phyloP scores from a whole-genome alignment of 1,140 invertebrate species.

The Lordiphosa stackelbergi region DNA sequence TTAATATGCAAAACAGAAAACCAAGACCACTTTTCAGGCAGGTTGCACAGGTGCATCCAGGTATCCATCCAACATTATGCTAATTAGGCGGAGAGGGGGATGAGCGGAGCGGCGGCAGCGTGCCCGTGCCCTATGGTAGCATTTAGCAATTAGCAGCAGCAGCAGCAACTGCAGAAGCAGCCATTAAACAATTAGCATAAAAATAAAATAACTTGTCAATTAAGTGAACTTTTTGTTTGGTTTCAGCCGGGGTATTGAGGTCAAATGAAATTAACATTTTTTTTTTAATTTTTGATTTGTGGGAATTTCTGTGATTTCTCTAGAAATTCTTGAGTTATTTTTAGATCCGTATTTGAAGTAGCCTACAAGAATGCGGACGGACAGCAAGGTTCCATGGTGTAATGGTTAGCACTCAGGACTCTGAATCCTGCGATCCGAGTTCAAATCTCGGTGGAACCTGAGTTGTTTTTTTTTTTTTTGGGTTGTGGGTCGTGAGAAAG shows the following conservation, averaged over 20 bases:
- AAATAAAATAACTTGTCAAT: conserved; percentile 23
- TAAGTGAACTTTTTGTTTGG: neutral
- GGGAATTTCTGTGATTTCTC: neutral
- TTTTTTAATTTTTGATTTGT: neutral
- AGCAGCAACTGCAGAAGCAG: conserved; percentile 15
- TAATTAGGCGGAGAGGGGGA: conserved; percentile 32
- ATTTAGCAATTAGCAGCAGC: conserved; percentile 58
- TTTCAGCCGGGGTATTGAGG: neutral
- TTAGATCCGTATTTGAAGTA: neutral
- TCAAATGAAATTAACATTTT: conserved; percentile 1
- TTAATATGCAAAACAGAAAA: conserved; percentile 61
- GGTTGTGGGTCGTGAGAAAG: neutral
- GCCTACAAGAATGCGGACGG: neutral
- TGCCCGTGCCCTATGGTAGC: conserved; percentile 22
- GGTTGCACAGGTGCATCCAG: conserved; percentile 47
- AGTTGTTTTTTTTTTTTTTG: neutral
- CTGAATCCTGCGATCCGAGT: conserved; percentile 92
- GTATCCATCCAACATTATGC: conserved; percentile 32
- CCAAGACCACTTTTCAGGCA: neutral
- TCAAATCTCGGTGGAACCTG: conserved; percentile 59
- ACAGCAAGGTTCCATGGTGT: conserved; percentile 84
- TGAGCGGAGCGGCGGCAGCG: neutral
- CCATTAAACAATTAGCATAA: conserved; percentile 38
- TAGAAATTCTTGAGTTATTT: neutral
- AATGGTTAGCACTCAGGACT: conserved; percentile 94